These are phyloP conservation scores for Bolborhynchus lineola DNA, from an alignment of 2,113 vertebrate species.

Conservation along the genomic window DNA sequence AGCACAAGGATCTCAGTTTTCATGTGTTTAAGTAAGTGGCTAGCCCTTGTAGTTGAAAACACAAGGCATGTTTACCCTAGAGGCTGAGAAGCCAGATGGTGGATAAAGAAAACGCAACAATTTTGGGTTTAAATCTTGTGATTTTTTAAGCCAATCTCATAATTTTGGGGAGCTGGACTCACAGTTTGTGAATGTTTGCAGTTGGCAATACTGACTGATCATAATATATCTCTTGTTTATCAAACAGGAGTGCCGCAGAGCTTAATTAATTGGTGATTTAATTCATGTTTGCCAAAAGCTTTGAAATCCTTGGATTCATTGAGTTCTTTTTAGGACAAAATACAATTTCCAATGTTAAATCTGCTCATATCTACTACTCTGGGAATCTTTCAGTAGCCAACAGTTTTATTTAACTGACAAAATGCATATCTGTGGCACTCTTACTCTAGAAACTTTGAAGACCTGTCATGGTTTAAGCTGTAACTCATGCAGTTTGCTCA, in stretches of 20 bases:
- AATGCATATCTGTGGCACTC: not conserved
- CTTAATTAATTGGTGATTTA: constrained; percentile 55
- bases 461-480: no score
- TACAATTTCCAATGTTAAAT: constrained; percentile 16
- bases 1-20: constrained; percentile 36
- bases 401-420: not conserved
- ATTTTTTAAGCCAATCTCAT: constrained; percentile 60
- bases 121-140: constrained; percentile 57
- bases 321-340: constrained; percentile 36
- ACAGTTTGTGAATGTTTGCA: not conserved
- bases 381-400: not conserved
- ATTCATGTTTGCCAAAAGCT: constrained; percentile 50
- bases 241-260: not conserved
- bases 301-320: constrained; percentile 42
- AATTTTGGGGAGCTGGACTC: constrained; percentile 56
- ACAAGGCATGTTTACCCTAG: constrained; percentile 42
- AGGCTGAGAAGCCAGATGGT: constrained; percentile 60
- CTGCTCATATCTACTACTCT: constrained; percentile 6
- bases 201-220: constrained; percentile 43
- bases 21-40: constrained; percentile 41
- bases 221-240: constrained; percentile 33
- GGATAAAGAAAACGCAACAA: constrained; percentile 65
- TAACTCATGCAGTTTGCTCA: no score
- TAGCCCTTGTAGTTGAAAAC: constrained; percentile 45
- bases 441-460: not conserved